Base-by-base conservation (phyloP, 2,113 vertebrate genomes). In the Strix aluco region DNA sequence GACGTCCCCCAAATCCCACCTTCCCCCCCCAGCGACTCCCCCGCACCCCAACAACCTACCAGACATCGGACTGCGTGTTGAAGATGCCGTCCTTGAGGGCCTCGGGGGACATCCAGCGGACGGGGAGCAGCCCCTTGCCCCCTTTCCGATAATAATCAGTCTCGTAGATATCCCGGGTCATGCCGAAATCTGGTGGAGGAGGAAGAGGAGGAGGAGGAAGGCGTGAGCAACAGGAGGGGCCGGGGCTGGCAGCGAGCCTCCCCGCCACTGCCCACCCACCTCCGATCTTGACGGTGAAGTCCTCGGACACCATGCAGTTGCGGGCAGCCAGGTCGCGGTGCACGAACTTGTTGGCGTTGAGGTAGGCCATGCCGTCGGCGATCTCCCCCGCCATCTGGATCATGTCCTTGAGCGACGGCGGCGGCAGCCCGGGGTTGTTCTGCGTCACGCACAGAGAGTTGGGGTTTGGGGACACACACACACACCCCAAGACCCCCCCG, bases 231-330 rank as follows among this genome's bases (percentile, higher is more conserved):
- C 8, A 0, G 46, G 71, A 66, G 36, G 2, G 0, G 44, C 1
- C 1, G 18, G 20, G 34, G 18, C 49, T 29, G 57, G 15, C 16
- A 13, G 18, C 16, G 10, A 21, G 15, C 44, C 32, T 4, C 38
- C 38, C 66, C 13, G 0, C 5, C 2, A 0, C 65, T 29, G 29
- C 29, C 23, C 49, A 5, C 80, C 47, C n/a, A 98, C 98, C 98
- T 92, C 98, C 98, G 1, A 99, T 99, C 95, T 99, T 99, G 92
- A 99, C 98, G 0, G 98, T 98, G 95, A 98, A 98, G 59, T 98
- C 98, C 96, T 99, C 98, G 0, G 98, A 98, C 92, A 98, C 98
- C 98, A 99, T 99, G 97, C 98, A 99, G 97, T 99, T 99, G 27
- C 98, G 98, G 40, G 98, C 98, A 0, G 98, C 98, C 61, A 99